A percentile compares a stretch with the other conserved stretches of the same genome.
Evolutionary conservation across 2,113 vertebrate genomes (phyloP).

Genomic region (Ancistrus triradiatus): DNA sequence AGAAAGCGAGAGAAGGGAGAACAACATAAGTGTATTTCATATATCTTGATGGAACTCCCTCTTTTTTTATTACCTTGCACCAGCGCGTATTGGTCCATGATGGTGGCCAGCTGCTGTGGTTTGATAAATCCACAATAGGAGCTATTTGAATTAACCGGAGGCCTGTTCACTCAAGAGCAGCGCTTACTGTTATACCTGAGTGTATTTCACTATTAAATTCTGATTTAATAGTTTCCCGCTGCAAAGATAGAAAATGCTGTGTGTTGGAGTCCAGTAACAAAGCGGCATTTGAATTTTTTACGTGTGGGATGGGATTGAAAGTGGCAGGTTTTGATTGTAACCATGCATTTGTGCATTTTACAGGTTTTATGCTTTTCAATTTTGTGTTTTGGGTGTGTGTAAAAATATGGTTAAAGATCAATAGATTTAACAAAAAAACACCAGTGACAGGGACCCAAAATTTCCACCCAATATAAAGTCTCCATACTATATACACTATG

Average conservation of each 20-base stretch:
- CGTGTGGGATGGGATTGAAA: too few species aligned
- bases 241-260: conserved; percentile 9
- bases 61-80: conserved; percentile 36
- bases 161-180: conserved; percentile 28
- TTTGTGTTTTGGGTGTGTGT: too few species aligned
- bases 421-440: too few species aligned
- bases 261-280: too few species aligned
- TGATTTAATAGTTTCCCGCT: conserved; percentile 37
- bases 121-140: conserved; percentile 45
- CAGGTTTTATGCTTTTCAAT: too few species aligned
- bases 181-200: conserved; percentile 29
- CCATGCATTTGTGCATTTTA: too few species aligned
- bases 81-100: conserved; percentile 40
- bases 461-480: too few species aligned
- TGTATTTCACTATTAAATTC: conserved; percentile 36
- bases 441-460: too few species aligned
- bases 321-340: too few species aligned
- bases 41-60: conserved; percentile 42
- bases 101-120: conserved; percentile 36
- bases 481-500: too few species aligned
- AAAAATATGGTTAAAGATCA: too few species aligned
- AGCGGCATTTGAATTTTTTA: too few species aligned
- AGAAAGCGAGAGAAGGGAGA: conserved; percentile 11
- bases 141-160: conserved; percentile 43
- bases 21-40: conserved; percentile 29